Evolutionary conservation across 2,797 vertebrate species (phyloP).

Genomic region (Micrastur ruficollis): DNA sequence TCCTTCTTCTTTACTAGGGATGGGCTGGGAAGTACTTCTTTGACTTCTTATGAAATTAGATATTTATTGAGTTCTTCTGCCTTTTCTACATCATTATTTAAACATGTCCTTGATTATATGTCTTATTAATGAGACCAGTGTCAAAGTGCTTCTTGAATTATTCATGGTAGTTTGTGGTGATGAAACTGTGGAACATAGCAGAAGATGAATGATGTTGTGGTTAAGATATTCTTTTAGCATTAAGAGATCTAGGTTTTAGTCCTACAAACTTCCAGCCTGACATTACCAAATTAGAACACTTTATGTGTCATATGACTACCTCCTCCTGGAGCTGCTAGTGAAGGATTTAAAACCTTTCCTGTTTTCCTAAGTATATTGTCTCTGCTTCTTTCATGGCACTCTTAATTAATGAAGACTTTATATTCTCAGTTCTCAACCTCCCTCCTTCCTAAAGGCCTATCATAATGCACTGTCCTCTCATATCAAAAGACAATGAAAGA

Average conservation of each 20-base stretch:
- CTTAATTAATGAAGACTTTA: neutral
- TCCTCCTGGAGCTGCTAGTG: neutral
- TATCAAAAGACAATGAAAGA: neutral
- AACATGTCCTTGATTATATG: constrained; percentile 31
- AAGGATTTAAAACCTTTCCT: neutral
- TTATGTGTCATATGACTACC: neutral
- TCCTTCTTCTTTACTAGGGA: neutral
- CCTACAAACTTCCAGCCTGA: neutral
- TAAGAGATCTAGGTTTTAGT: neutral
- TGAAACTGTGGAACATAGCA: neutral
- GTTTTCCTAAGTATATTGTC: neutral
- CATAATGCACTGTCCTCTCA: neutral
- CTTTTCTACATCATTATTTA: constrained; percentile 55
- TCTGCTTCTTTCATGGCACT: neutral
- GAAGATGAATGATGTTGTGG: constrained; percentile 21
- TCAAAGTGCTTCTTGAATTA: constrained; percentile 57
- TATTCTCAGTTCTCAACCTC: neutral
- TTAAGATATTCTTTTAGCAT: neutral
- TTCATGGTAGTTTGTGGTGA: constrained; percentile 49
- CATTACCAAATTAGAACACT: neutral
- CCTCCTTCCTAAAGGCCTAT: neutral
- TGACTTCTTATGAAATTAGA: constrained; percentile 30
- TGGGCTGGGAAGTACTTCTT: neutral
- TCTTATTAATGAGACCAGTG: constrained; percentile 50
- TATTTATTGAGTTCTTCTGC: constrained; percentile 59